phyloP scores from a whole-genome alignment of 2,797 vertebrate genomes.

The Gymnothorax reevesii region DNA sequence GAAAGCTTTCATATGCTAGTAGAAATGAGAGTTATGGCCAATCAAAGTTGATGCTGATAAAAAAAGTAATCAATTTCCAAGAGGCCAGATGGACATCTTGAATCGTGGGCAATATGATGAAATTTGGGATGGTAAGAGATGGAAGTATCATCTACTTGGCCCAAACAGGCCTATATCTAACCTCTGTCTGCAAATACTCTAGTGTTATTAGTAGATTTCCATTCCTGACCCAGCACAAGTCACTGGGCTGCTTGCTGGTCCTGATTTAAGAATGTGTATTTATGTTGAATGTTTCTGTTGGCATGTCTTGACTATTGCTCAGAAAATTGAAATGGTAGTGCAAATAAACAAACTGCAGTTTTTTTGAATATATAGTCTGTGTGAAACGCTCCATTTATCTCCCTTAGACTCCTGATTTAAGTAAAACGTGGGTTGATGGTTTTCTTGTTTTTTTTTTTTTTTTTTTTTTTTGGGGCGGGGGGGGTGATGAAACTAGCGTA shows the following conservation, averaged over 20 bases:
- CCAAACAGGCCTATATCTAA: no score
- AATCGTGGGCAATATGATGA: no score
- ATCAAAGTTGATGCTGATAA: no score
- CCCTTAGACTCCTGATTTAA: neutral
- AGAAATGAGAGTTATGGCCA: no score
- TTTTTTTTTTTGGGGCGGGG: neutral
- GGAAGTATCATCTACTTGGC: no score
- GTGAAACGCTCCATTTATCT: neutral
- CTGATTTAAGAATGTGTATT: neutral
- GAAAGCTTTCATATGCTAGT: no score
- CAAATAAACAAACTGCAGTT: neutral
- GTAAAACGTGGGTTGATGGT: neutral
- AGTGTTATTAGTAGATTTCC: neutral
- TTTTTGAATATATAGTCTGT: neutral
- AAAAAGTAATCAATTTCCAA: no score
- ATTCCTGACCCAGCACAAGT: neutral
- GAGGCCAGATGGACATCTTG: no score
- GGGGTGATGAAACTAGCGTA: conserved; percentile 55
- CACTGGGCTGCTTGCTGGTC: neutral
- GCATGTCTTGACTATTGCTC: neutral
- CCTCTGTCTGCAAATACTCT: neutral
- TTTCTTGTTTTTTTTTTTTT: neutral
- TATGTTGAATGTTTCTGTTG: neutral
- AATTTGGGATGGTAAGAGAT: no score
- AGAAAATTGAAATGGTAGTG: neutral